These are phyloP conservation scores for Embidobia sp. DNA, from an alignment of 2,888 invertebrate genomes.

Conservation along the genomic window DNA sequence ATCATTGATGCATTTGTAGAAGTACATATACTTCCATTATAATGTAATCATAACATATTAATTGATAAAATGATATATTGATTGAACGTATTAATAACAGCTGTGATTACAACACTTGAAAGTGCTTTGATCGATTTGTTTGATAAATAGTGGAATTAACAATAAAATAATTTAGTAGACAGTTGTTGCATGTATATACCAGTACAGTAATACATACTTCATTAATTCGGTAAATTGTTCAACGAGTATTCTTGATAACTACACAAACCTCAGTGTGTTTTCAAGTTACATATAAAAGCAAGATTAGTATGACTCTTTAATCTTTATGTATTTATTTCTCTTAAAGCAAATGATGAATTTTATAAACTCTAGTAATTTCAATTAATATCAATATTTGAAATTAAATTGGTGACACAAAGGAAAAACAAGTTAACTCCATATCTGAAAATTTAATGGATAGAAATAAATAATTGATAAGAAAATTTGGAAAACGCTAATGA, in stretches of 20 bases:
- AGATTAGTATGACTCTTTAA: neutral
- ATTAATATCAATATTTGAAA: no score
- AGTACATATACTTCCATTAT: neutral
- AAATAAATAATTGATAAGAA: no score
- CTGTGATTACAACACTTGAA: conserved; percentile 36
- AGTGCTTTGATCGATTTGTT: conserved; percentile 34
- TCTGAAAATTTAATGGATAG: no score
- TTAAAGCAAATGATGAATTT: no score
- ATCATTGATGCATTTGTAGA: neutral
- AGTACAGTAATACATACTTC: conserved; percentile 40
- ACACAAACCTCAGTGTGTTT: conserved; percentile 12
- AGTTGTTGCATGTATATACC: conserved; percentile 38
- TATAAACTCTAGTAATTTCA: no score
- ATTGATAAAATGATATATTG: conserved; percentile 11
- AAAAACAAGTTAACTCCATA: no score
- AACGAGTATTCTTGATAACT: conserved; percentile 21
- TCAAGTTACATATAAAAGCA: conserved; percentile 5
- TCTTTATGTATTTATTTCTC: neutral
- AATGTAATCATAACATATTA: conserved; percentile 16
- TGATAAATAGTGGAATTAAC: conserved; percentile 35
- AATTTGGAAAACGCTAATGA: no score
- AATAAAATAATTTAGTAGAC: conserved; percentile 42
- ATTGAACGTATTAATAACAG: conserved; percentile 29
- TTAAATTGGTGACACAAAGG: no score
- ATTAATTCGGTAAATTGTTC: conserved; percentile 46